Percentiles rank a stretch among this genome's conserved stretches.
phyloP scores from a whole-genome alignment of 2,888 invertebrate genomes.

The Tricholauxania praeusta region DNA sequence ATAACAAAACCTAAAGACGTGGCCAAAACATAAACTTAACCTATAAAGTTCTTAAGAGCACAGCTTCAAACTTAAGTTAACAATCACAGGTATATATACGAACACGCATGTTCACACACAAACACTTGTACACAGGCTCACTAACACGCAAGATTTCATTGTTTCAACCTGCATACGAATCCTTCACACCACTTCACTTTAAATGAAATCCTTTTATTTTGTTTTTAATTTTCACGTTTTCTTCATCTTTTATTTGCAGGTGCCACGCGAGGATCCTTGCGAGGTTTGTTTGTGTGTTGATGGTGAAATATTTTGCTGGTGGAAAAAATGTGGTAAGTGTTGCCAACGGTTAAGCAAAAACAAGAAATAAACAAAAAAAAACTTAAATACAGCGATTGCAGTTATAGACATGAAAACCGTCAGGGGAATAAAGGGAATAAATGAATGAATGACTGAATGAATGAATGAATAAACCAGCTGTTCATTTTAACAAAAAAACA shows the following conservation, averaged over 20 bases:
- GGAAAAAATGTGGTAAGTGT: constrained; percentile 73
- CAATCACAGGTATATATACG: too few species aligned
- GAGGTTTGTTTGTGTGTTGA: constrained; percentile 76
- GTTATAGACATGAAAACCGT: not conserved
- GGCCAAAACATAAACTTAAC: too few species aligned
- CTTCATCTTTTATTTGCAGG: constrained; percentile 65
- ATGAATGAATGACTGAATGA: too few species aligned
- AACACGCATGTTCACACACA: too few species aligned
- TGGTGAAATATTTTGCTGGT: constrained; percentile 77
- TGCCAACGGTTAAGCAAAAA: not conserved
- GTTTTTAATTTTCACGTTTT: constrained; percentile 17
- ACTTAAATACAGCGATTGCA: not conserved
- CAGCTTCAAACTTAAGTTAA: too few species aligned
- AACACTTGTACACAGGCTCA: too few species aligned
- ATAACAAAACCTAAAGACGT: too few species aligned
- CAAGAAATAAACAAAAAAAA: not conserved
- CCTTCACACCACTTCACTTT: not conserved
- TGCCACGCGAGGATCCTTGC: constrained; percentile 73
- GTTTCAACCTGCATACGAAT: not conserved
- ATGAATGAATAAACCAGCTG: too few species aligned
- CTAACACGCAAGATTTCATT: not conserved
- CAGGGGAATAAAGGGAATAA: not conserved
- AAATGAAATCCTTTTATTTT: constrained; percentile 16
- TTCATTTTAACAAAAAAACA: too few species aligned
- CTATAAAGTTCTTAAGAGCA: too few species aligned